A percentile compares a stretch with the other conserved stretches of the same genome.
Conservation (phyloP, 2,797 vertebrate species). For the Myotis myotis region DNA sequence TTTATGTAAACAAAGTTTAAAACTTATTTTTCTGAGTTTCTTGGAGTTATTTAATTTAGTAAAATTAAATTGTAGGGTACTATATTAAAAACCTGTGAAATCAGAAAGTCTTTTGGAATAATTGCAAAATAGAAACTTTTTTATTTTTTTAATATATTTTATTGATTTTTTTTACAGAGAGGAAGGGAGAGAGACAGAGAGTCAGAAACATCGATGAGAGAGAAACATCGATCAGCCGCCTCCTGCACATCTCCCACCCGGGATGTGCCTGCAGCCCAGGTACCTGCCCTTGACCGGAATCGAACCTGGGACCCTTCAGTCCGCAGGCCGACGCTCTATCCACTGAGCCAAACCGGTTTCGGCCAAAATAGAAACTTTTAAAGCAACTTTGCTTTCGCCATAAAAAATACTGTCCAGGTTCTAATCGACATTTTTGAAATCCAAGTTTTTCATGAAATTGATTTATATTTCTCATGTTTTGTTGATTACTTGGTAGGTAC, state of each 20-base stretch:
- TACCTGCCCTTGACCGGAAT: no score
- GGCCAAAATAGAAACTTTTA: slow-evolving; percentile 16
- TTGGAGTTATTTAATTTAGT: neutral
- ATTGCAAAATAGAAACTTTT: slow-evolving; percentile 23
- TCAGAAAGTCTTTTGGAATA: slow-evolving; percentile 42
- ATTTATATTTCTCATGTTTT: slow-evolving; percentile 9
- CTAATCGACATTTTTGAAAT: slow-evolving; percentile 15
- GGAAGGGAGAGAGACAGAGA: no score
- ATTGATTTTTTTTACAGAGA: no score
- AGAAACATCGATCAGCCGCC: no score
- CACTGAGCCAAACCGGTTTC: no score
- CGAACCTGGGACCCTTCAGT: no score
- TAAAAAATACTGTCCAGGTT: neutral
- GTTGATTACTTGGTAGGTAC: neutral
- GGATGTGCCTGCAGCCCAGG: no score
- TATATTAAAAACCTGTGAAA: slow-evolving; percentile 19
- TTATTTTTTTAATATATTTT: no score
- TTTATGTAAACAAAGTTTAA: slow-evolving; percentile 6
- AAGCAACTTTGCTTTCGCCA: slow-evolving; percentile 8
- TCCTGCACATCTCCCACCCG: no score
- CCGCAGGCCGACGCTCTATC: no score
- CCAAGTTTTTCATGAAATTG: slow-evolving; percentile 3
- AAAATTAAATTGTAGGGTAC: neutral
- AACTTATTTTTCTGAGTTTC: slow-evolving; percentile 36
- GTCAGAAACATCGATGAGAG: no score